phyloP scores from a whole-genome alignment of 2,797 vertebrate genomes.

The Sebastes matsubarae region DNA sequence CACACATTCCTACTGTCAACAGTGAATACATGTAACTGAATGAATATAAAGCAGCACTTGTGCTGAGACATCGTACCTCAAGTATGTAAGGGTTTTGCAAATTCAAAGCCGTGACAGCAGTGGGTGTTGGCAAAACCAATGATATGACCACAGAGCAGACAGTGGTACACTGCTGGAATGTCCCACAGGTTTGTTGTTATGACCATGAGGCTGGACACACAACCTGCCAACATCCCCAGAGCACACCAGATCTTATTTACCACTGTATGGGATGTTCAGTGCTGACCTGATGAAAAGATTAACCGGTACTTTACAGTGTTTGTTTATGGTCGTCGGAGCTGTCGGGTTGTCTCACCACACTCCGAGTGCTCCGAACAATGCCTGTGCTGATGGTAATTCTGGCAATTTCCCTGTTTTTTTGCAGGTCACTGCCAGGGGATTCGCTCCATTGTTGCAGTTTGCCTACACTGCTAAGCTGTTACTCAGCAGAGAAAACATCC shows the following conservation, averaged over 20 bases:
- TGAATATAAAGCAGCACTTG: neutral
- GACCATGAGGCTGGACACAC: constrained; percentile 36
- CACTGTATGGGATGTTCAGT: constrained; percentile 53
- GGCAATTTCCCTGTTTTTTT: constrained; percentile 87
- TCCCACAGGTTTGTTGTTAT: constrained; percentile 57
- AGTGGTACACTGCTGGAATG: constrained; percentile 54
- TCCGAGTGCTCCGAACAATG: constrained; percentile 80
- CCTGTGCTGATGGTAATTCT: constrained; percentile 85
- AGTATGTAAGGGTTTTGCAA: neutral
- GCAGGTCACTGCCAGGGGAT: constrained; percentile 99
- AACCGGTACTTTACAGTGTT: constrained; percentile 79
- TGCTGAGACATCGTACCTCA: neutral
- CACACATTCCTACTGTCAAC: neutral
- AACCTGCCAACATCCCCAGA: constrained; percentile 25
- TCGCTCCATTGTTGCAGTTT: constrained; percentile 98
- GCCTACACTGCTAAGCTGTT: constrained; percentile 99
- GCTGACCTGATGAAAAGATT: constrained; percentile 78
- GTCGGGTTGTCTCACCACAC: constrained; percentile 81
- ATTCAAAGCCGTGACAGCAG: constrained; percentile 5
- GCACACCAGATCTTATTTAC: constrained; percentile 59
- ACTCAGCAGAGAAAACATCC: constrained; percentile 99
- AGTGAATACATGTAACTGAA: neutral
- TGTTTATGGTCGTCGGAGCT: constrained; percentile 79
- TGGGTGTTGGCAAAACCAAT: constrained; percentile 12
- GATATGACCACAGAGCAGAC: constrained; percentile 33